Base-by-base conservation (phyloP, 2,888 invertebrate species). In the Cryptus viduatorius region DNA sequence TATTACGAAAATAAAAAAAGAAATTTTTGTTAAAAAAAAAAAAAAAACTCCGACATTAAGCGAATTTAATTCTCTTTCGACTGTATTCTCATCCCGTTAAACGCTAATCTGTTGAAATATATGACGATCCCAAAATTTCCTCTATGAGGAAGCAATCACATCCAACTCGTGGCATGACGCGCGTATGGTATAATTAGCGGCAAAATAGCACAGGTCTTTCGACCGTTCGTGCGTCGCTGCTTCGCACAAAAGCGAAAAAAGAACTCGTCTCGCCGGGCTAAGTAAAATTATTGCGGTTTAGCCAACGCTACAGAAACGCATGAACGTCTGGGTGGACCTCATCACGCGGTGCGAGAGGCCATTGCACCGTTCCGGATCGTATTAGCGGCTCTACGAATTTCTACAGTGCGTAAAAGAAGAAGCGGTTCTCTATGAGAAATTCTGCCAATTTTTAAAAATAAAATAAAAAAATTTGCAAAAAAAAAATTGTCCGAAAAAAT, bases 111-210 rank as follows among this genome's bases (percentile, higher is more conserved):
- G 5, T 31, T 61, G 14, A 61, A 59, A 31, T 31, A 14, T 31
- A 31, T 37, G 37, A 31, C 12, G 16, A 4, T 68, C 16, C 59
- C 16, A 48, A 53, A 53, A 19, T 42, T 61, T 46, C 67, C 56
- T 59, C 53, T 61, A 16, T n/a, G 61, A 31, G 31, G 31, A 31
- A 61, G 61, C 31, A 61, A 61, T 31, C n/a, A 75, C 65, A n/a
- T 31, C 44, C 3, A 3, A 44, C 59, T 42, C 53, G 29, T 31
- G n/a, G 56, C 37, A 16, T 78, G 59, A 48, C 59, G 59, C 4
- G 37, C 46, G 46, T 29, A 56, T 61, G 80, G 68, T 80, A 80
- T 80, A 80, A 80, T 80, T 80, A 80, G 80, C 46, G 44, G 50
- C 61, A 29, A 75, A 68, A 16, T 68, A 75, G 67, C 80, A 31